Evolutionary conservation across 2,888 invertebrate genomes (phyloP).

Genomic region (Antitype chi): DNA sequence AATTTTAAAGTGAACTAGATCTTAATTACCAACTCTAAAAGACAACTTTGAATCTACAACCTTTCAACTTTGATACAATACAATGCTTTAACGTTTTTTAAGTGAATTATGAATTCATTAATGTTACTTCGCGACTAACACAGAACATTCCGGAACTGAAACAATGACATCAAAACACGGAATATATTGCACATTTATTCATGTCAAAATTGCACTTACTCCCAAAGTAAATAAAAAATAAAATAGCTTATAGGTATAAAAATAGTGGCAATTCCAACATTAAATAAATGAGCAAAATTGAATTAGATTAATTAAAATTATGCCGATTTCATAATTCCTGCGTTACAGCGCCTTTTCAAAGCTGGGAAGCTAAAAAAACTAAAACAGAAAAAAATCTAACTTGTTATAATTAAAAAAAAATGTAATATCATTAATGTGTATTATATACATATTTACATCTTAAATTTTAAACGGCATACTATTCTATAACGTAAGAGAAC

Average conservation of each 20-base stretch:
- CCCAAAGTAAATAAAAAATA: slow-evolving; percentile 57
- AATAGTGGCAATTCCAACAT: slow-evolving; percentile 68
- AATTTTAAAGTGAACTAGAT: slow-evolving; percentile 49
- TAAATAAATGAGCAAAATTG: slow-evolving; percentile 69
- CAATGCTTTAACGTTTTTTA: slow-evolving; percentile 26
- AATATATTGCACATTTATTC: slow-evolving; percentile 67
- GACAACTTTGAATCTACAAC: slow-evolving; percentile 40
- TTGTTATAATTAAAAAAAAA: slow-evolving; percentile 80
- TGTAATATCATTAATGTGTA: slow-evolving; percentile 86
- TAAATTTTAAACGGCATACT: slow-evolving; percentile 80
- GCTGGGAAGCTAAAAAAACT: slow-evolving; percentile 70
- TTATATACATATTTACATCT: slow-evolving; percentile 90
- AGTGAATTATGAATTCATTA: slow-evolving; percentile 36
- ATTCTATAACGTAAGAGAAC: slow-evolving; percentile 79
- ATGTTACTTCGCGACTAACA: slow-evolving; percentile 44
- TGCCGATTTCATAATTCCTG: slow-evolving; percentile 59
- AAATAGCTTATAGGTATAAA: slow-evolving; percentile 48
- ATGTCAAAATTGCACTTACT: slow-evolving; percentile 71
- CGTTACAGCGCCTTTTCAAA: slow-evolving; percentile 52
- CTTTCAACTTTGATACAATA: slow-evolving; percentile 38
- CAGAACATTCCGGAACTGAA: slow-evolving; percentile 62
- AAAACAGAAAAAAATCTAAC: slow-evolving; percentile 78
- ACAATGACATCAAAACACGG: slow-evolving; percentile 36
- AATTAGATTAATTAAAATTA: slow-evolving; percentile 55
- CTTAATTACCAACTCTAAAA: slow-evolving; percentile 35